Evolutionary conservation across 2,113 vertebrate species (phyloP).

Genomic region (Octodon degus): DNA sequence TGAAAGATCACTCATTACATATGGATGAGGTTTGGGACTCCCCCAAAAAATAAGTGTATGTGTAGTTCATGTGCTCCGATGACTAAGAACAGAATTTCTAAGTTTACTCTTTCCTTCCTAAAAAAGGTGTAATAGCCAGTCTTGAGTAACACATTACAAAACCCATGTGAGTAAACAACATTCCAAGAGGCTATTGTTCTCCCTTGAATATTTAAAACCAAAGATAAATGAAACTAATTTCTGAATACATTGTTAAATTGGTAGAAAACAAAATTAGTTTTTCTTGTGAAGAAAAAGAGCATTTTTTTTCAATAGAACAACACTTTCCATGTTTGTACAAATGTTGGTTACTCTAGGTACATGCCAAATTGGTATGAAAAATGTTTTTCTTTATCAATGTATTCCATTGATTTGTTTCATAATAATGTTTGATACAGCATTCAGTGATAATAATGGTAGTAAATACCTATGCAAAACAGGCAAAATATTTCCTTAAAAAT

Average conservation of each 20-base stretch:
- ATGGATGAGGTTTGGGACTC: neutral
- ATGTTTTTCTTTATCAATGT: conserved; percentile 50
- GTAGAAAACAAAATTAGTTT: conserved; percentile 38
- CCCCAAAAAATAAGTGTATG: conserved; percentile 18
- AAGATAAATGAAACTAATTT: neutral
- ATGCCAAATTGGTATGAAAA: conserved; percentile 26
- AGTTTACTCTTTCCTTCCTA: conserved; percentile 36
- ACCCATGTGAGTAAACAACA: conserved; percentile 60
- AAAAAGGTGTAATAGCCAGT: neutral
- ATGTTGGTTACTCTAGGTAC: neutral
- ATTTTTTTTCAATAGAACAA: neutral
- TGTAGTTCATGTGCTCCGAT: conserved; percentile 15
- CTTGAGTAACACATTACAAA: conserved; percentile 64
- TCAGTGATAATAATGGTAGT: conserved; percentile 38
- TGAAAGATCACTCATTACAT: conserved; percentile 56
- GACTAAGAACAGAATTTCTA: conserved; percentile 63
- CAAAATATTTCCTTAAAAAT: conserved; percentile 63
- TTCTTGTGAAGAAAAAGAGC: neutral
- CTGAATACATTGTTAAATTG: conserved; percentile 7
- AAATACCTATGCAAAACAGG: conserved; percentile 31
- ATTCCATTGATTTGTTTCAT: conserved; percentile 44
- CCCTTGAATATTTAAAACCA: conserved; percentile 51
- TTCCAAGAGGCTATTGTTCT: neutral
- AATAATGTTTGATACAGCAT: conserved; percentile 57
- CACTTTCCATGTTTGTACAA: conserved; percentile 45